A percentile compares a stretch with the other conserved stretches of the same genome.
Conservation (phyloP, 2,113 vertebrate species). For the Melozone crissalis region DNA sequence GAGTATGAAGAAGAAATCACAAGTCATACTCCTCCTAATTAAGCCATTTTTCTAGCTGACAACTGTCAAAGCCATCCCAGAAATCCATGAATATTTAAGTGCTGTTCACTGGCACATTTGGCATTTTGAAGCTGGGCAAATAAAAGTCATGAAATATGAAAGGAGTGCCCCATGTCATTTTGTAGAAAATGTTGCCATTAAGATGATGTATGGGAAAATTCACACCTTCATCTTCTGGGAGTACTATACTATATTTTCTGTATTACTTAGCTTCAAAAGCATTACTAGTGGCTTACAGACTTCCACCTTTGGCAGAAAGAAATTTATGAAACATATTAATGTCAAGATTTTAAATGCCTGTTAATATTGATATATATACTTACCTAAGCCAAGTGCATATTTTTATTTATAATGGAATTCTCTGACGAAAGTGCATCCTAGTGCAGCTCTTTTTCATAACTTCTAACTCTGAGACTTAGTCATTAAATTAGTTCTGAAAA, state of each 20-base stretch:
- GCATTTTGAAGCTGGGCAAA: conserved; percentile 79
- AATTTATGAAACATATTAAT: conserved; percentile 18
- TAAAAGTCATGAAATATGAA: conserved; percentile 84
- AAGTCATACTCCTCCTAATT: conserved; percentile 71
- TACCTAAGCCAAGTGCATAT: not conserved
- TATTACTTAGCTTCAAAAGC: conserved; percentile 64
- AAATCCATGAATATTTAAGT: conserved; percentile 81
- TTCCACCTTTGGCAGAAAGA: not conserved
- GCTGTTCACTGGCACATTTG: conserved; percentile 73
- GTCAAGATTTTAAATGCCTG: conserved; percentile 10
- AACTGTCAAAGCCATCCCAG: conserved; percentile 73
- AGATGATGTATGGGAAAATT: conserved; percentile 74
- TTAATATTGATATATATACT: conserved; percentile 13
- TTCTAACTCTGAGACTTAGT: not conserved
- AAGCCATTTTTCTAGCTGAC: conserved; percentile 79
- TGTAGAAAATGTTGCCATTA: conserved; percentile 78
- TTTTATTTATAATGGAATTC: conserved; percentile 25
- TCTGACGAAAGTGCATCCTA: not conserved
- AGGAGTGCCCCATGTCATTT: conserved; percentile 66
- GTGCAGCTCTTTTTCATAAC: not conserved
- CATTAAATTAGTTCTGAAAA: not conserved
- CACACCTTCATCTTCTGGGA: conserved; percentile 73
- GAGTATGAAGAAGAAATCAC: conserved; percentile 50
- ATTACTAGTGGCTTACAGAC: conserved; percentile 41
- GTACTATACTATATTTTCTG: conserved; percentile 62